Base-by-base conservation (phyloP, 2,888 invertebrate genomes). In the Lasioglossum morio region DNA sequence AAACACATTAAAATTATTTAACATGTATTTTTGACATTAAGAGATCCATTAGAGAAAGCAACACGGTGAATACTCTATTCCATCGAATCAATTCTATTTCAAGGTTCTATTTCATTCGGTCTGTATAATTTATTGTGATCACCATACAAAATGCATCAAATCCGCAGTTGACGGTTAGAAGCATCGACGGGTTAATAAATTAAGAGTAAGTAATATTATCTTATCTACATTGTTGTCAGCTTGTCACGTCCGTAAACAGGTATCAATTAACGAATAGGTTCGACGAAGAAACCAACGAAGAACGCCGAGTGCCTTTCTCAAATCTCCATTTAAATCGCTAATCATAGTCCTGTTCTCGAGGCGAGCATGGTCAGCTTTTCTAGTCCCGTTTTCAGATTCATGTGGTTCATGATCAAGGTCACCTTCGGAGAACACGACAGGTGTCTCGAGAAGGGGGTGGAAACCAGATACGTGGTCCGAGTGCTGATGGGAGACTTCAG, bases 401-500 rank as follows among this genome's bases (percentile, higher is more conserved):
- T 98, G 97, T 98, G 98, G 98, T 98, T 98, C 95, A 97, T 98
- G 98, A 98, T 98, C 94, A 98, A 98, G 95, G 98, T 98, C 88
- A 98, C 98, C 23, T 97, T 98, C 92, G 98, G 98, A 0, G 98
- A 98, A 94, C 98, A 98, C 94, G 97, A 98, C 95, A 97, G 98
- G 72, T 98, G 98, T 95, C 96, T 97, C 92, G 96, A 97, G 77
- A 97, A 97, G 69, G 95, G 95, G 72, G 97, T 98, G 0, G 98
- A 98, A 95, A 97, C 97, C 0, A 96, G 98, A 90, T 93, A 92
- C 81, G 98, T 98, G 70, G 95, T 98, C 46, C 96, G 98, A 77
- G 97, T 97, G 73, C 96, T 97, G 79, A 96, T 97, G 14, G 98
- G 98, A 89, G 97, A 98, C 92, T 98, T 98, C 95, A 98, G 97